phyloP scores from a whole-genome alignment of 2,113 vertebrate species.

The Haliaeetus leucogaster region DNA sequence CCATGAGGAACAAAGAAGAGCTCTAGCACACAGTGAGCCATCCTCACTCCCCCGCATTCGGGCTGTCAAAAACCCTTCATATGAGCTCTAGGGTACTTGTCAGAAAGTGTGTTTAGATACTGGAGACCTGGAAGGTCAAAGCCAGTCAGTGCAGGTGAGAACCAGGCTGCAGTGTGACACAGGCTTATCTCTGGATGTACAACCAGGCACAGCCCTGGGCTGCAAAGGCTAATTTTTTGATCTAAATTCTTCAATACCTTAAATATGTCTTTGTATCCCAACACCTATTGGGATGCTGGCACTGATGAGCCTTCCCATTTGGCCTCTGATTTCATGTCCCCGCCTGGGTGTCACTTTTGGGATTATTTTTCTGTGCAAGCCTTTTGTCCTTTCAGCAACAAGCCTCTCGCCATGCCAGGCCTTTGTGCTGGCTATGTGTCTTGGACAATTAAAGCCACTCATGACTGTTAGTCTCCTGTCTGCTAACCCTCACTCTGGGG shows the following conservation, averaged over 20 bases:
- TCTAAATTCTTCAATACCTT: not conserved
- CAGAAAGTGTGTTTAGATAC: not conserved
- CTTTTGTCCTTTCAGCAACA: not conserved
- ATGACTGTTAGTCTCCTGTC: not conserved
- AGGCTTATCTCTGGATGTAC: not conserved
- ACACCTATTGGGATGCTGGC: not conserved
- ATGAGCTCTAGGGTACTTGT: not conserved
- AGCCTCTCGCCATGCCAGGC: rapidly evolving
- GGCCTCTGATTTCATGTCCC: not conserved
- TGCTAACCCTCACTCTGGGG: not conserved
- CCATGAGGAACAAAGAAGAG: not conserved
- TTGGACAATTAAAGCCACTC: not conserved
- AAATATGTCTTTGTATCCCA: not conserved
- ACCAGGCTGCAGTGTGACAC: not conserved
- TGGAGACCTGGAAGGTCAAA: not conserved
- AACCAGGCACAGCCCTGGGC: not conserved
- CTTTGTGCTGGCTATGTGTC: not conserved
- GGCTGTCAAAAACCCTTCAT: not conserved
- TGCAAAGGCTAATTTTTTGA: not conserved
- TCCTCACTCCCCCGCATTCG: not conserved
- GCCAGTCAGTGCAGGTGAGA: not conserved
- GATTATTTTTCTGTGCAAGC: not conserved
- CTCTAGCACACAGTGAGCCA: not conserved
- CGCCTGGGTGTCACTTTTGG: not conserved
- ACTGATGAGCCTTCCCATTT: not conserved